Conservation (phyloP, 2,113 vertebrate genomes). For the Chlamydotis undulata region DNA sequence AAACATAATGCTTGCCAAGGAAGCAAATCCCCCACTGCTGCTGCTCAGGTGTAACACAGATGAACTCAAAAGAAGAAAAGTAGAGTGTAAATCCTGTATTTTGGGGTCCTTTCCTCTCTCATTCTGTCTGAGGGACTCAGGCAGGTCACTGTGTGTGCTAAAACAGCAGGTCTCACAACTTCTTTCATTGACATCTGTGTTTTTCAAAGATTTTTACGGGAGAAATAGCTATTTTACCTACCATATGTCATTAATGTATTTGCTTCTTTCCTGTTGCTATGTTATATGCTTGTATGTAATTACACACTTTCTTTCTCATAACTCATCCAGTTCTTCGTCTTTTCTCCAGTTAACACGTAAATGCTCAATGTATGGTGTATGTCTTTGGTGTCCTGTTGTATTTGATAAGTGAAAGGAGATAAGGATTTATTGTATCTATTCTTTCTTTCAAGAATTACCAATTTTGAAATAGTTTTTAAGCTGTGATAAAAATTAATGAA, state of each 20-base stretch:
- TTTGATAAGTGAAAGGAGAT: slow-evolving; percentile 41
- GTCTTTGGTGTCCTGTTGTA: slow-evolving; percentile 20
- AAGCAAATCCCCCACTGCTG: not conserved
- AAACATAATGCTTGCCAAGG: not conserved
- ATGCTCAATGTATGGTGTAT: slow-evolving; percentile 5
- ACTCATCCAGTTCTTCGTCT: slow-evolving; percentile 9
- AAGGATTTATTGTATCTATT: slow-evolving; percentile 26
- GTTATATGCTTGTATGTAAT: slow-evolving; percentile 31
- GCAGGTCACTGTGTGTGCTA: not conserved
- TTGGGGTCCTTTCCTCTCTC: not conserved
- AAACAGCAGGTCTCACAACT: not conserved
- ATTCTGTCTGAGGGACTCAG: not conserved
- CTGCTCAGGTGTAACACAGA: not conserved
- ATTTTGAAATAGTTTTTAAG: slow-evolving; percentile 3
- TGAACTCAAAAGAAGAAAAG: not conserved
- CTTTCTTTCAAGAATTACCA: not conserved
- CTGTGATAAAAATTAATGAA: not conserved
- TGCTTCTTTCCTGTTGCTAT: slow-evolving; percentile 28
- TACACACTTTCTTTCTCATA: not conserved
- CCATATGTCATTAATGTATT: slow-evolving; percentile 39
- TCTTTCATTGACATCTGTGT: not conserved
- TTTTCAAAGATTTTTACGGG: not conserved
- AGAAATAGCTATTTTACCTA: not conserved
- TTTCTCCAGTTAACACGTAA: slow-evolving; percentile 22
- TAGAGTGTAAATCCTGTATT: not conserved